Percentiles rank a stretch among this genome's conserved stretches.
Conservation (phyloP, 2,888 invertebrate genomes). For the Globia sparganii region DNA sequence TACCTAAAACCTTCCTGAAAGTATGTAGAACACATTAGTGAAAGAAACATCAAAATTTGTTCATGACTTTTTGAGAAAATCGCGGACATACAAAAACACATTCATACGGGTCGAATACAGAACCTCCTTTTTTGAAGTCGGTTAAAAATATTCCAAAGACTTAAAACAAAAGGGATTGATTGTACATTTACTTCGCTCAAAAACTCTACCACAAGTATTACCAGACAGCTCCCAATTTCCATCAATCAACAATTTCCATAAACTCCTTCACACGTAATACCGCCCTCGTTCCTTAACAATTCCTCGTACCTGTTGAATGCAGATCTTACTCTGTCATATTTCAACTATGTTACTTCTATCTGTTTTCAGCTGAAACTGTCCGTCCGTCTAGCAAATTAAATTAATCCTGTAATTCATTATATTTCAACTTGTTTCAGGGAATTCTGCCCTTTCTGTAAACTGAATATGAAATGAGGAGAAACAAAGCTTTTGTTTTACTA, state of each 20-base stretch:
- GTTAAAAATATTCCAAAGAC: neutral
- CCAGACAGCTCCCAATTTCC: neutral
- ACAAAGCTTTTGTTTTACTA: neutral
- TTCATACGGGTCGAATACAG: too few species aligned
- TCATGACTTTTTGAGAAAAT: too few species aligned
- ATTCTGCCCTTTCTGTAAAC: neutral
- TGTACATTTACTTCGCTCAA: neutral
- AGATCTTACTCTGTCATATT: conserved; percentile 55
- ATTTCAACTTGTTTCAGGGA: conserved; percentile 13
- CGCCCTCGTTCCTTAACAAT: conserved; percentile 26
- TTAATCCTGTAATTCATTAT: conserved; percentile 55
- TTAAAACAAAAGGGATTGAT: neutral
- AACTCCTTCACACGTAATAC: conserved; percentile 44
- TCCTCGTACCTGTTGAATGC: conserved; percentile 57
- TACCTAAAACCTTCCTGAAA: too few species aligned
- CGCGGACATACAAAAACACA: too few species aligned
- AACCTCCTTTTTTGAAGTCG: too few species aligned
- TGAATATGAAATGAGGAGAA: neutral
- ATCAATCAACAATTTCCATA: conserved; percentile 1
- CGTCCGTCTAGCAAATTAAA: conserved; percentile 37
- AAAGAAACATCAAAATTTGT: too few species aligned
- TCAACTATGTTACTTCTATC: conserved; percentile 41
- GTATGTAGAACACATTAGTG: too few species aligned
- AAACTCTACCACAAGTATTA: neutral
- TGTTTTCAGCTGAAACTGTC: conserved; percentile 37